Evolutionary conservation across 2,113 vertebrate species (phyloP), one percentile per base, ranked within the genome.

Genomic region (Oreamnos americanus): DNA sequence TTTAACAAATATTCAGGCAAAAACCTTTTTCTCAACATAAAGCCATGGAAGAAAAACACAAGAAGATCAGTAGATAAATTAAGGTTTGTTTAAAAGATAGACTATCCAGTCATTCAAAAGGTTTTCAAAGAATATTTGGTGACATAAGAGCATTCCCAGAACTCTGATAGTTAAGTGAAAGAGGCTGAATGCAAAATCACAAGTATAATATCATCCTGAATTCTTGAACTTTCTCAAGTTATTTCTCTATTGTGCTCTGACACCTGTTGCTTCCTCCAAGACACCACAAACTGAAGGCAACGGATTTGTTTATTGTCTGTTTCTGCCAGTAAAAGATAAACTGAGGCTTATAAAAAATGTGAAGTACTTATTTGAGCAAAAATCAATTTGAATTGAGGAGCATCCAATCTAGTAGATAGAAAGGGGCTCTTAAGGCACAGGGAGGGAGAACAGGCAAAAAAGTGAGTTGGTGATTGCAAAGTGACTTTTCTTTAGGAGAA

Each of bases 281-380:
- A 28, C 15, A 60, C n/a, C n/a, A 67, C 43, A 91, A 79, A 87
- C 25, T 36, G 25, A 19, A 87, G 25, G 7, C 25, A 21, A 86
- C 71, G 60, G 16, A 64, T 85, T 74, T 78, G 43, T 87, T 49
- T 82, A 91, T 79, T 90, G 11, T 43, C 25, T 74, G 9, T 74
- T 93, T 92, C 28, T 92, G 19, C 15, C 51, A 28, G 39, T 86
- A 57, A 90, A 94, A 96, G 57, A 86, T 90, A 86, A 91, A 96
- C 26, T 23, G 47, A 94, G 39, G 53, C 16, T 86, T 81, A 81
- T 67, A 86, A 86, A 94, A 57, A 90, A 8, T 33, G 36, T 96
- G 76, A 83, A 93, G 53, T 28, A 17, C 64, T 78, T 89, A 62
- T 76, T 90, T 85, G 47, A 85, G 21, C 7, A n/a, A 91, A 94